phyloP scores from a whole-genome alignment of 2,888 invertebrate species.

The Polydrusus cervinus region DNA sequence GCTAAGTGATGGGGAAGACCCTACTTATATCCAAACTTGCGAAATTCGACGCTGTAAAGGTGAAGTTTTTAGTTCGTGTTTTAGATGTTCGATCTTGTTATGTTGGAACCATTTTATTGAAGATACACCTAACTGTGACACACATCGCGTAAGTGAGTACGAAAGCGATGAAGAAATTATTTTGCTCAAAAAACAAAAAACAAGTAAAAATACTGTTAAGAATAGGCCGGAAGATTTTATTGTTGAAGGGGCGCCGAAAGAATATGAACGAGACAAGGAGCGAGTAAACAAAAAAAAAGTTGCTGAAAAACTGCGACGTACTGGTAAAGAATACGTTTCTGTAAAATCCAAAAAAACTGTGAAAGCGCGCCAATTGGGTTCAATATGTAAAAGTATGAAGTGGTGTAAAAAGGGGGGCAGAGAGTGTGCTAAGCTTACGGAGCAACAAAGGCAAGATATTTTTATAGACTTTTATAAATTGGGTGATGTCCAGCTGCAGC shows the following conservation, averaged over 20 bases:
- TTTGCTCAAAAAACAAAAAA: no score
- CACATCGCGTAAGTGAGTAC: no score
- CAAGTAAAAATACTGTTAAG: no score
- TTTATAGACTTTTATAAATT: conserved; percentile 23
- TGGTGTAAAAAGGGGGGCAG: conserved; percentile 3
- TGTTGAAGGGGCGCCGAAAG: conserved; percentile 6
- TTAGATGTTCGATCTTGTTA: no score
- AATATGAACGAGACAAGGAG: not conserved
- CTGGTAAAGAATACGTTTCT: conserved; percentile 16
- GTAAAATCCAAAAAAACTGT: conserved; percentile 19
- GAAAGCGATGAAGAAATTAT: no score
- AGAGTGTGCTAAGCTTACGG: conserved; percentile 10
- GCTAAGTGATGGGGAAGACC: no score
- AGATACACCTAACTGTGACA: no score
- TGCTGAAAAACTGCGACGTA: conserved; percentile 22
- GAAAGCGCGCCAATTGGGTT: conserved; percentile 2
- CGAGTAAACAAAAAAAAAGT: conserved; percentile 26
- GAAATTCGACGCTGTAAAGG: no score
- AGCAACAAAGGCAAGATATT: conserved; percentile 19
- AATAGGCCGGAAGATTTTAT: conserved; percentile 11
- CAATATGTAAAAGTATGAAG: conserved; percentile 7
- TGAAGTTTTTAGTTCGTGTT: no score
- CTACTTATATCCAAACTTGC: no score
- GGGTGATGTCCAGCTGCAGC: conserved; percentile 10
- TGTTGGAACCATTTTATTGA: no score